These are phyloP conservation scores for Lycodopsis pacificus DNA, from an alignment of 2,797 vertebrate species.

Conservation along the genomic window DNA sequence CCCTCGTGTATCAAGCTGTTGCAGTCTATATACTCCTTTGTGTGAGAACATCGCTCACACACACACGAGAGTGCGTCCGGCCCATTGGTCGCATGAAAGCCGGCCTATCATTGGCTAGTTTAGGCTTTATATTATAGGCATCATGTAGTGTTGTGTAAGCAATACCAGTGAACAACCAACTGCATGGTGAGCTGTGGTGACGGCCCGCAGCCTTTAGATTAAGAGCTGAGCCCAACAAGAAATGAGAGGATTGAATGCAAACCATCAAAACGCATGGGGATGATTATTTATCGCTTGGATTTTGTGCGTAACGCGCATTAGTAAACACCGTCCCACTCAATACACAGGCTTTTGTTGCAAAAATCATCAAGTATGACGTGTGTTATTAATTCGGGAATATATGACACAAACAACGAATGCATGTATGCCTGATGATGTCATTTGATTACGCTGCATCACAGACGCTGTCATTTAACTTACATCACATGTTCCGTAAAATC, in stretches of 20 bases:
- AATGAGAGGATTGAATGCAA: conserved; percentile 17
- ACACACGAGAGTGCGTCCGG: conserved; percentile 14
- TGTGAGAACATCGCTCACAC: conserved; percentile 26
- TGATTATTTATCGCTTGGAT: conserved; percentile 31
- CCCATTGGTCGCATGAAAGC: conserved; percentile 40
- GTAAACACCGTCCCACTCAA: conserved; percentile 28
- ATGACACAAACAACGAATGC: conserved; percentile 44
- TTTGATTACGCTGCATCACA: conserved; percentile 58
- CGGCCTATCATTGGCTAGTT: conserved; percentile 25
- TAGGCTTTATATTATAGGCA: background rate
- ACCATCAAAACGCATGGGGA: background rate
- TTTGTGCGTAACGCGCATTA: conserved; percentile 31
- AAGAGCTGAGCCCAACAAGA: conserved; percentile 7
- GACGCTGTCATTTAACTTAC: conserved; percentile 40
- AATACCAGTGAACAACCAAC: background rate
- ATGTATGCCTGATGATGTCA: conserved; percentile 42
- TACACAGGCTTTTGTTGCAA: conserved; percentile 7
- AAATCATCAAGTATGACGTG: conserved; percentile 32
- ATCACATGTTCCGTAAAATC: conserved; percentile 36
- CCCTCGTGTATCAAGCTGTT: conserved; percentile 10
- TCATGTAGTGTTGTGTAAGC: background rate
- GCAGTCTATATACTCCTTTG: conserved; percentile 7
- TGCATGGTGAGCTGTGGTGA: background rate
- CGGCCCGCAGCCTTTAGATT: conserved; percentile 2
- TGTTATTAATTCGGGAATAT: conserved; percentile 50